Percentiles rank a stretch among this genome's conserved stretches.
Evolutionary conservation across 2,888 invertebrate species (phyloP).

Genomic region (Chydorus sphaericus): DNA sequence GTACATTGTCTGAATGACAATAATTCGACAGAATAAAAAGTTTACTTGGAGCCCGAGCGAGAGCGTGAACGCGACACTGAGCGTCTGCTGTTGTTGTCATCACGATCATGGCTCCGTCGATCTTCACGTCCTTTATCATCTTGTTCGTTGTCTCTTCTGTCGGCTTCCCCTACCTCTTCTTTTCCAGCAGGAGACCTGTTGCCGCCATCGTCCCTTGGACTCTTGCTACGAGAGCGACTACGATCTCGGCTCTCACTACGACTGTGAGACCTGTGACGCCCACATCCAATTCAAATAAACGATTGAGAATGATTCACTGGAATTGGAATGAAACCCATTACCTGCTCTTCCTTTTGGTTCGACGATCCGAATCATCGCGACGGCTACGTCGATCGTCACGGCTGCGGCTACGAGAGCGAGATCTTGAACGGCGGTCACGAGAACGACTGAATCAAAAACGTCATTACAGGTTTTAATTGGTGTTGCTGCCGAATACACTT

Average conservation of each 20-base stretch:
- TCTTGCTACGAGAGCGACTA: constrained; percentile 37
- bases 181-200: not conserved
- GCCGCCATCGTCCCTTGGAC: constrained; percentile 3
- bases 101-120: constrained; percentile 17
- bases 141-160: constrained; percentile 12
- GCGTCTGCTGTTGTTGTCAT: constrained; percentile 2
- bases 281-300: not conserved
- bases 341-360: constrained; percentile 9
- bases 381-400: constrained; percentile 14
- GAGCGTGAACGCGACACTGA: constrained; percentile 9
- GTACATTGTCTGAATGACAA: not conserved
- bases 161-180: constrained; percentile 5
- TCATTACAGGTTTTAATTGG: not conserved
- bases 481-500: too few species aligned
- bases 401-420: constrained; percentile 28
- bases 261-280: constrained; percentile 25
- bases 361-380: constrained; percentile 14
- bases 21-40: not conserved
- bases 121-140: constrained; percentile 9
- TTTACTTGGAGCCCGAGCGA: constrained; percentile 7
- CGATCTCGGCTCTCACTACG: constrained; percentile 22
- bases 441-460: constrained; percentile 5
- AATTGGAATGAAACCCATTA: not conserved
- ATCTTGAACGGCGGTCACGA: constrained; percentile 24
- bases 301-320: not conserved